These are phyloP conservation scores for Festucalex cinctus DNA, from an alignment of 2,113 vertebrate genomes.

Conservation along the genomic window DNA sequence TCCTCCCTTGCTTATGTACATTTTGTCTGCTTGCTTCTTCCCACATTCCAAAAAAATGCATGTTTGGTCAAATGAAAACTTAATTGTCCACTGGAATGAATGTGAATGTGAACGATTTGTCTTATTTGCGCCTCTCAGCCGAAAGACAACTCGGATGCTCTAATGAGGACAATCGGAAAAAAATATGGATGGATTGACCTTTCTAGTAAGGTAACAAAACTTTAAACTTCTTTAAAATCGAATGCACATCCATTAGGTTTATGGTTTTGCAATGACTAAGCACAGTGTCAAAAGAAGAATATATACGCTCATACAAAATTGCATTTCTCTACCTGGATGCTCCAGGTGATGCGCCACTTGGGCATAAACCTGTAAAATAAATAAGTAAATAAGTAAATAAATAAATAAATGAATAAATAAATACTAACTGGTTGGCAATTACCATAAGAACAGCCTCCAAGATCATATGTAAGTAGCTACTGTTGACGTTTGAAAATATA, in stretches of 20 bases:
- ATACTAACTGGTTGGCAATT: constrained; percentile 1
- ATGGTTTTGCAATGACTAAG: background rate
- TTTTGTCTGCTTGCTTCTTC: too few species aligned
- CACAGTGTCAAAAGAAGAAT: background rate
- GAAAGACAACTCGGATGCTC: background rate
- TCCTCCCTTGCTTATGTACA: too few species aligned
- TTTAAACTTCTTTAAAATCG: too few species aligned
- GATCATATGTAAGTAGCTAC: background rate
- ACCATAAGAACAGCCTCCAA: background rate
- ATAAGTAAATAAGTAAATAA: too few species aligned
- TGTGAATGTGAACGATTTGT: too few species aligned
- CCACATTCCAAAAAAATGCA: too few species aligned
- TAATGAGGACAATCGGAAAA: background rate
- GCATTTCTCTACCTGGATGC: constrained; percentile 82
- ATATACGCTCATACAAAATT: background rate
- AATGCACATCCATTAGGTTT: background rate
- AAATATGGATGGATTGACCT: too few species aligned
- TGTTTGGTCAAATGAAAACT: too few species aligned
- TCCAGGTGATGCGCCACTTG: constrained; percentile 63
- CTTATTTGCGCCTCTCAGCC: background rate
- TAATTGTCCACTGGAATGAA: too few species aligned
- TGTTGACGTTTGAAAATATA: background rate
- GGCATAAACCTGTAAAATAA: constrained; percentile 77
- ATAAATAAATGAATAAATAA: constrained; percentile 3
- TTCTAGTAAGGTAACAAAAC: too few species aligned